Conservation (phyloP, 2,797 vertebrate genomes). For the Hemitrygon akajei region DNA sequence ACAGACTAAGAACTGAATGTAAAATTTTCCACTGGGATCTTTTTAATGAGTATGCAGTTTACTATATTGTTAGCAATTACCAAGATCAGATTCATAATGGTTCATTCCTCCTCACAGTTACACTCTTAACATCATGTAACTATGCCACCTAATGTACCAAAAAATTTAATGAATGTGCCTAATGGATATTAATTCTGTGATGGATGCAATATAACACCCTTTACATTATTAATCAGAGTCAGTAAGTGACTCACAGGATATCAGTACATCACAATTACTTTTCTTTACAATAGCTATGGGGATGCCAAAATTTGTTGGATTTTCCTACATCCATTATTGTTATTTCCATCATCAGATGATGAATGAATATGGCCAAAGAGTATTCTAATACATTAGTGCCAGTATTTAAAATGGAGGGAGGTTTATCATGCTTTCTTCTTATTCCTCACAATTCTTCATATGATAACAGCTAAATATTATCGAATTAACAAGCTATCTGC, state of each 20-base stretch:
- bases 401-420: background rate
- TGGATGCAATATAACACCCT: background rate
- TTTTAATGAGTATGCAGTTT: background rate
- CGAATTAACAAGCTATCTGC: no score
- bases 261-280: background rate
- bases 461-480: no score
- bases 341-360: no score
- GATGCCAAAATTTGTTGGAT: no score
- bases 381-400: no score
- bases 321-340: no score
- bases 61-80: background rate
- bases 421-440: background rate
- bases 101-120: background rate
- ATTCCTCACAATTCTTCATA: no score
- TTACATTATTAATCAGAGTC: background rate
- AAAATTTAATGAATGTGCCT: background rate
- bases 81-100: background rate
- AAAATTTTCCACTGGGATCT: background rate
- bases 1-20: background rate
- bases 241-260: background rate
- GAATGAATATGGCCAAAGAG: no score
- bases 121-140: background rate
- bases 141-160: conserved; percentile 7
- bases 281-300: background rate
- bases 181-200: conserved; percentile 3